phyloP scores from a whole-genome alignment of 1,140 invertebrate genomes.

The Chionoecetes opilio region DNA sequence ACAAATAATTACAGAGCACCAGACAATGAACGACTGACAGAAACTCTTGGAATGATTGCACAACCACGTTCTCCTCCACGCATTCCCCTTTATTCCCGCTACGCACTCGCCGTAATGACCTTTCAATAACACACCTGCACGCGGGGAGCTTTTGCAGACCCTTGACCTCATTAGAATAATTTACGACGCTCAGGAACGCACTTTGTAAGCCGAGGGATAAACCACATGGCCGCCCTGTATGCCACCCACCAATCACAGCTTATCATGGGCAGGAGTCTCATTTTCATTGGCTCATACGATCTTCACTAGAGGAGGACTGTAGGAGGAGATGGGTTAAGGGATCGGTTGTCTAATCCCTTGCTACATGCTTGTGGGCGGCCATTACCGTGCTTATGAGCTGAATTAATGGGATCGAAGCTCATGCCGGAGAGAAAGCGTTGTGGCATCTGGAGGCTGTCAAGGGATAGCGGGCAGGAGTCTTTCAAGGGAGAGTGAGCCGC shows the following conservation, averaged over 20 bases:
- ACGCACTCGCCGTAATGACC: background rate
- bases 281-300: background rate
- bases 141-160: background rate
- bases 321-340: background rate
- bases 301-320: background rate
- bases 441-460: background rate
- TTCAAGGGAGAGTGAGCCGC: background rate
- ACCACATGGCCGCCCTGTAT: background rate
- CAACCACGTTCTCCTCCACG: background rate
- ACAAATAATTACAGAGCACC: background rate
- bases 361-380: background rate
- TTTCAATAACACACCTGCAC: background rate
- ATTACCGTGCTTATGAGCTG: background rate
- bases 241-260: background rate
- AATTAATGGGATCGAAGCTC: background rate
- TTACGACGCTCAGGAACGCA: background rate
- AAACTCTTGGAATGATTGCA: background rate
- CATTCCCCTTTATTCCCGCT: background rate
- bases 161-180: slow-evolving; percentile 8
- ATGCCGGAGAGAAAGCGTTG: background rate
- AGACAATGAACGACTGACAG: background rate
- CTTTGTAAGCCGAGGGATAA: background rate
- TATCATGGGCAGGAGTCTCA: background rate
- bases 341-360: background rate
- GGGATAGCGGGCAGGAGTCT: background rate